Percentiles rank a stretch among this genome's conserved stretches.
Conservation (phyloP, 1,140 invertebrate species). For the Drosophila setifemur region DNA sequence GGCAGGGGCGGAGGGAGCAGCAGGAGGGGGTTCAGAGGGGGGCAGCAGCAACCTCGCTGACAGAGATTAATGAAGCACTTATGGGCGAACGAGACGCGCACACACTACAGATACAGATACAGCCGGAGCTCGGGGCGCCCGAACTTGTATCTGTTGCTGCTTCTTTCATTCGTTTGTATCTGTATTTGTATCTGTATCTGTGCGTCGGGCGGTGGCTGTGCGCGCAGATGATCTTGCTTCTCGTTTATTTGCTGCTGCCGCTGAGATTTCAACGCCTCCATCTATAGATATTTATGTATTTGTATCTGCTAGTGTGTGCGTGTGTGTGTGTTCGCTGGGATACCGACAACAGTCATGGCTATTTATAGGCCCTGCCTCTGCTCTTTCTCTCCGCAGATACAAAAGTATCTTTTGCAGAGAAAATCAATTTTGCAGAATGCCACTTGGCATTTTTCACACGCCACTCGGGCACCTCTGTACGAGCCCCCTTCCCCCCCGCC, state of each 20-base stretch:
- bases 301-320: conserved; percentile 8
- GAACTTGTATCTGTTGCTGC: conserved; percentile 16
- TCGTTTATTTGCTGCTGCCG: conserved; percentile 38
- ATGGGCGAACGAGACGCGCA: conserved; percentile 62
- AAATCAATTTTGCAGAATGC: conserved; percentile 44
- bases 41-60: conserved; percentile 44
- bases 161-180: conserved; percentile 10
- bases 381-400: neutral
- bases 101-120: conserved; percentile 34
- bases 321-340: conserved; percentile 26
- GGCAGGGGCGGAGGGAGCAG: neutral
- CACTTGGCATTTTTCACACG: conserved; percentile 54
- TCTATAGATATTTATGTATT: conserved; percentile 32
- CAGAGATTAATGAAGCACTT: conserved; percentile 80
- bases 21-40: neutral
- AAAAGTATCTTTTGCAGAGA: conserved; percentile 30
- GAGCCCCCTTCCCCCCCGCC: neutral
- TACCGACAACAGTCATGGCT: conserved; percentile 38
- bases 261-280: conserved; percentile 67
- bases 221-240: conserved; percentile 39
- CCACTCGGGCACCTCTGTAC: conserved; percentile 28
- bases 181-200: neutral
- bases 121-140: conserved; percentile 5
- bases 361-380: neutral
- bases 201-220: conserved; percentile 39